These are phyloP conservation scores for Eleginops maclovinus DNA, from an alignment of 2,113 vertebrate genomes.

Conservation along the genomic window DNA sequence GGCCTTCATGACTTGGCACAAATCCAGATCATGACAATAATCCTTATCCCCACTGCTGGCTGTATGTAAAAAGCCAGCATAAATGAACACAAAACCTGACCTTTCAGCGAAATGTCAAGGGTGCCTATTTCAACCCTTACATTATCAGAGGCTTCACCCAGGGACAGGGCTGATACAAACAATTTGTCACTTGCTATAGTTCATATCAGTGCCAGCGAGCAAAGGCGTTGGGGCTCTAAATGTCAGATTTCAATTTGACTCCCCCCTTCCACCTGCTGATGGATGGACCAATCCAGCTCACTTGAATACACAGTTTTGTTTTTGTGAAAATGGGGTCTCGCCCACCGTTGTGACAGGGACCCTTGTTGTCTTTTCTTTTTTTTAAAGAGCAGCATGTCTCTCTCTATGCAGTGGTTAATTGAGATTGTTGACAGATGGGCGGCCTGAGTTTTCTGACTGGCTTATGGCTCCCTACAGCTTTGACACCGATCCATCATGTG, in stretches of 20 bases:
- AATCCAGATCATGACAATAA: slow-evolving; percentile 56
- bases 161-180: slow-evolving; percentile 74
- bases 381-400: slow-evolving; percentile 35
- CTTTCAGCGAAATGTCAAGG: slow-evolving; percentile 80
- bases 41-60: slow-evolving; percentile 28
- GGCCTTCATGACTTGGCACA: slow-evolving; percentile 33
- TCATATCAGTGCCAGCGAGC: slow-evolving; percentile 71
- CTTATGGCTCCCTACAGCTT: slow-evolving; percentile 48
- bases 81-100: slow-evolving; percentile 75
- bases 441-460: slow-evolving; percentile 40
- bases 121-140: slow-evolving; percentile 74
- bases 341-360: slow-evolving; percentile 50
- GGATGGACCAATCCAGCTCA: slow-evolving; percentile 71
- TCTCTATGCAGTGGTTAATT: slow-evolving; percentile 58
- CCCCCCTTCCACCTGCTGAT: slow-evolving; percentile 61
- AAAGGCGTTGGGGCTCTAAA: slow-evolving; percentile 76
- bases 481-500: slow-evolving; percentile 68
- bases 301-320: slow-evolving; percentile 69
- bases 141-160: slow-evolving; percentile 72
- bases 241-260: slow-evolving; percentile 82
- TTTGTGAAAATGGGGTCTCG: slow-evolving; percentile 51
- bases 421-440: slow-evolving; percentile 73
- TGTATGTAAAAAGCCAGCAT: slow-evolving; percentile 48
- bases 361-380: slow-evolving; percentile 24
- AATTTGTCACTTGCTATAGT: slow-evolving; percentile 78